phyloP scores from a whole-genome alignment of 1,140 invertebrate species.

The Aphidius ervi region DNA sequence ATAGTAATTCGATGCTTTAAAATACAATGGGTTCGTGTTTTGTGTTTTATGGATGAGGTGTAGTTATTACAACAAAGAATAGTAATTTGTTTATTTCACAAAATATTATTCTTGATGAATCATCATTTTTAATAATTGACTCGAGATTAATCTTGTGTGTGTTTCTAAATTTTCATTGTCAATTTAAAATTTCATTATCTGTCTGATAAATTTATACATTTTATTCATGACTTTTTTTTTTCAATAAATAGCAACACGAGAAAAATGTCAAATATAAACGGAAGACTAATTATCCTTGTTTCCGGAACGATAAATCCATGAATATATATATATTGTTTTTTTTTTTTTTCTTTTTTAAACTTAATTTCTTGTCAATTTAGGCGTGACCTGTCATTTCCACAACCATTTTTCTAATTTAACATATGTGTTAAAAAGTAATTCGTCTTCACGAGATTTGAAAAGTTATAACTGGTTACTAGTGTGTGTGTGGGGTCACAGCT shows the following conservation, averaged over 20 bases:
- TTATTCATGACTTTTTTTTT: too few species aligned
- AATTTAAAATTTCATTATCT: too few species aligned
- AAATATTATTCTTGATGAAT: too few species aligned
- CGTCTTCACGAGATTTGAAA: slow-evolving; percentile 11
- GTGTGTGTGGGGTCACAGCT: slow-evolving; percentile 2
- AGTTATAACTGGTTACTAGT: neutral
- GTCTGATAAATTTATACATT: too few species aligned
- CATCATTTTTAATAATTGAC: too few species aligned
- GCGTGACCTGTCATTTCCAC: neutral
- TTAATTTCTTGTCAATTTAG: slow-evolving; percentile 3
- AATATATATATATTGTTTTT: slow-evolving; percentile 16
- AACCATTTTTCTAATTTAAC: slow-evolving; percentile 9
- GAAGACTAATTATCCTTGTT: too few species aligned
- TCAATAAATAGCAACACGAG: too few species aligned
- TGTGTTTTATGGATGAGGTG: slow-evolving; percentile 13
- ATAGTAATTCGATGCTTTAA: slow-evolving; percentile 17
- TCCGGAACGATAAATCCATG: neutral
- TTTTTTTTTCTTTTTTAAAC: neutral
- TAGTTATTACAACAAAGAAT: too few species aligned
- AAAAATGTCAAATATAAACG: too few species aligned
- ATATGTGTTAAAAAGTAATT: slow-evolving; percentile 19
- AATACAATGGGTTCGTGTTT: slow-evolving; percentile 7
- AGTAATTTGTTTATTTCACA: too few species aligned
- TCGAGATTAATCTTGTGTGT: too few species aligned
- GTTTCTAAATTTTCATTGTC: too few species aligned